phyloP scores from a whole-genome alignment of 2,888 invertebrate species.

The Fragum sueziense region DNA sequence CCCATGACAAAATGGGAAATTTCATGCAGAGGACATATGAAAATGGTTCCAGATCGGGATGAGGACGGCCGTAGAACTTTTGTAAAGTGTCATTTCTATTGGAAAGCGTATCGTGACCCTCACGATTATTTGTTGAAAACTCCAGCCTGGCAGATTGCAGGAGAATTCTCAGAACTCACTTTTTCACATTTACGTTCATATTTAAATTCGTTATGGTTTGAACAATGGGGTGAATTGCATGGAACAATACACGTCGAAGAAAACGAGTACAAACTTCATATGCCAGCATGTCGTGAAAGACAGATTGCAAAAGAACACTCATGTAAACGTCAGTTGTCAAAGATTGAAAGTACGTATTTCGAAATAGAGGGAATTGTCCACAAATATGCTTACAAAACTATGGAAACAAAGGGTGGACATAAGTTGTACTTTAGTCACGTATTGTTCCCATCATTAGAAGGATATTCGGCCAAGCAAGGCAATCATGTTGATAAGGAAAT shows the following conservation, averaged over 20 bases:
- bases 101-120: background rate
- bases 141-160: background rate
- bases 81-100: background rate
- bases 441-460: background rate
- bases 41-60: background rate
- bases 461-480: background rate
- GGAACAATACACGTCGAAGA: background rate
- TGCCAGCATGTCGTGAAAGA: background rate
- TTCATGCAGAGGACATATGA: background rate
- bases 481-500: background rate
- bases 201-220: background rate
- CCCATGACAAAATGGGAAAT: slow-evolving; percentile 6
- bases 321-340: background rate
- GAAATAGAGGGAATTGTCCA: background rate
- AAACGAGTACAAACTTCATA: background rate
- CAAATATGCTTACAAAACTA: background rate
- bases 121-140: background rate
- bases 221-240: slow-evolving; percentile 11
- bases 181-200: background rate
- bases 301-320: background rate
- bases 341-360: too few species aligned
- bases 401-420: background rate
- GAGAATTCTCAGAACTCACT: background rate
- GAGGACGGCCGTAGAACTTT: background rate
- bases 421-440: background rate